Conservation (phyloP, 2,113 vertebrate species). For the Notothenia rossii region DNA sequence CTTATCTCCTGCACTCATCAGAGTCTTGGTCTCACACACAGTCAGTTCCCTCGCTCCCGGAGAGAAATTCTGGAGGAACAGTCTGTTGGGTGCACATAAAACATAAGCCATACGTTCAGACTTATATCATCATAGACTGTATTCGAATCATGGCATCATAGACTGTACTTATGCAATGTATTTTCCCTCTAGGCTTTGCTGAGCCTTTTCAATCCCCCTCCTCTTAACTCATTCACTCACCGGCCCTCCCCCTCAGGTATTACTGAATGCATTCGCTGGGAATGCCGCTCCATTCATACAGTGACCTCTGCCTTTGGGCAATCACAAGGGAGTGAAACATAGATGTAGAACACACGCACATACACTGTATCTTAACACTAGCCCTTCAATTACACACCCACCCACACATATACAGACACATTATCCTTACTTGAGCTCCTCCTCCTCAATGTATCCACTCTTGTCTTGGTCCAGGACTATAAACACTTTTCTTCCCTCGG, state of each 20-base stretch:
- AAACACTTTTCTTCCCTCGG: conserved; percentile 77
- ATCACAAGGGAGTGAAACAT: not conserved
- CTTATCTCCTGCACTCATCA: conserved; percentile 83
- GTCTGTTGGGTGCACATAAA: conserved; percentile 58
- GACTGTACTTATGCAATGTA: conserved; percentile 17
- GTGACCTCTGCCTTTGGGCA: conserved; percentile 35
- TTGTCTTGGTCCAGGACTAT: conserved; percentile 81
- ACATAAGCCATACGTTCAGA: conserved; percentile 9
- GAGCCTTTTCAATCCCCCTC: not conserved
- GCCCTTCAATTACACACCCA: conserved; percentile 6
- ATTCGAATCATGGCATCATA: not conserved
- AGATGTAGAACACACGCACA: conserved; percentile 22
- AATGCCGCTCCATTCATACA: conserved; percentile 51
- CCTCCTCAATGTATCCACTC: conserved; percentile 85
- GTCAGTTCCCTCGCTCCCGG: conserved; percentile 80
- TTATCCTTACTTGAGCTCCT: conserved; percentile 83
- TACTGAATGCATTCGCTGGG: conserved; percentile 12
- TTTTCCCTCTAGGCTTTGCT: conserved; percentile 1
- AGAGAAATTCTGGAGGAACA: conserved; percentile 86
- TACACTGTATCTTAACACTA: conserved; percentile 4
- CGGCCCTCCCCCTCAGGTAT: not conserved
- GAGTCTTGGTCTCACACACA: conserved; percentile 79
- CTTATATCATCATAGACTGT: not conserved
- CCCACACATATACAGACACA: conserved; percentile 6
- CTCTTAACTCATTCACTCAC: not conserved